Conservation (phyloP, 37 sponge, comb jelly and placozoan genomes). For the Crambe crambe region DNA sequence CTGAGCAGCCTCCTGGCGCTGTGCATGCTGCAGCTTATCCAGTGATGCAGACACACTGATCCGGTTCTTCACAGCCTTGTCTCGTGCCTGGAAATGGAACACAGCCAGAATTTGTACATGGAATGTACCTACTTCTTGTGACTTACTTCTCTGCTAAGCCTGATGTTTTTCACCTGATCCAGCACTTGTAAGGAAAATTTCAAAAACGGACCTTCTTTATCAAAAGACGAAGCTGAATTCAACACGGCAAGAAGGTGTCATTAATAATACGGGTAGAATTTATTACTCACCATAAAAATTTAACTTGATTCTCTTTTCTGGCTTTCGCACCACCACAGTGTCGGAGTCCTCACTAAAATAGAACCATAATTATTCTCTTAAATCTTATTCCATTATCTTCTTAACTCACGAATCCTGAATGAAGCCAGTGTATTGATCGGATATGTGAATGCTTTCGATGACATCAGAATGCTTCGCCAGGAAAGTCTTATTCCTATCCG, state of each 20-base stretch:
- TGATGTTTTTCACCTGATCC: constrained; percentile 46
- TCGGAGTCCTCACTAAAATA: constrained; percentile 58
- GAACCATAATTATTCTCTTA: not conserved
- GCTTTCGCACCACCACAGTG: constrained; percentile 31
- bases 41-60: constrained; percentile 33
- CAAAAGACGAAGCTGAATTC: not conserved
- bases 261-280: not conserved
- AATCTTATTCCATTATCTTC: not conserved
- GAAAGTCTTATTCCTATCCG: constrained; percentile 22
- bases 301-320: constrained; percentile 36
- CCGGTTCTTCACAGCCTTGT: constrained; percentile 66
- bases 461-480: constrained; percentile 20
- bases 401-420: constrained; percentile 32
- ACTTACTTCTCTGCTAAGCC: constrained; percentile 69
- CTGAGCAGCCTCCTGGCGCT: constrained; percentile 90
- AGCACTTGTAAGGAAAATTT: constrained; percentile 49
- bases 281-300: constrained; percentile 51
- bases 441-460: constrained; percentile 60
- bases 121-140: not conserved
- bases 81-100: constrained; percentile 39
- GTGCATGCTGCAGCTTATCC: constrained; percentile 66
- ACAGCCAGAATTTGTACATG: not conserved
- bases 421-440: constrained; percentile 77
- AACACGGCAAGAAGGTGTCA: not conserved
- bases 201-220: constrained; percentile 17